Conservation (phyloP, 2,797 vertebrate genomes). For the Siniperca undulata region DNA sequence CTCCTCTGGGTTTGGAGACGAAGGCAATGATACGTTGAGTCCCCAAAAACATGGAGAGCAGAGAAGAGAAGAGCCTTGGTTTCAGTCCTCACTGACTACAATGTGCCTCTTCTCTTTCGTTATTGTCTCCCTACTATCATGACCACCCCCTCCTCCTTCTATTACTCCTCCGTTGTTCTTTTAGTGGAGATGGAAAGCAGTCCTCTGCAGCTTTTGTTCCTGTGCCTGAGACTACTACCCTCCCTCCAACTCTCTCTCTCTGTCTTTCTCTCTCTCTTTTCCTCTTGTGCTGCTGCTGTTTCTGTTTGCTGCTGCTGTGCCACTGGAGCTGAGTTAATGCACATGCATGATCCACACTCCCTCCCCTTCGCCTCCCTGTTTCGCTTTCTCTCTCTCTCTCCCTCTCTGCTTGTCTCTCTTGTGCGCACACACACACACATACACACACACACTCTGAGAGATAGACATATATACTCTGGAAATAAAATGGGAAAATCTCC, state of each 20-base stretch:
- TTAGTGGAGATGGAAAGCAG: conserved; percentile 82
- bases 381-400: conserved; percentile 69
- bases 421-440: conserved; percentile 34
- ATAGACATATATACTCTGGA: conserved; percentile 59
- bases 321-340: conserved; percentile 85
- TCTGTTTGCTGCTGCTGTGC: conserved; percentile 77
- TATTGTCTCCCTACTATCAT: conserved; percentile 79
- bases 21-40: conserved; percentile 77
- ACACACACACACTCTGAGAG: conserved; percentile 37
- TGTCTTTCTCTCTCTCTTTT: conserved; percentile 71
- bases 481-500: conserved; percentile 75
- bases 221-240: conserved; percentile 79
- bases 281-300: conserved; percentile 76
- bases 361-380: conserved; percentile 76
- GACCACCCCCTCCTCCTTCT: conserved; percentile 70
- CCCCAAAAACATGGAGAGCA: conserved; percentile 82
- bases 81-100: conserved; percentile 75
- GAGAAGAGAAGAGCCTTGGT: conserved; percentile 72
- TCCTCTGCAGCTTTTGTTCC: conserved; percentile 89
- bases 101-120: conserved; percentile 72
- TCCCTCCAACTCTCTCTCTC: conserved; percentile 82
- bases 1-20: conserved; percentile 80
- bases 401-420: conserved; percentile 55
- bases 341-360: conserved; percentile 85
- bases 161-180: conserved; percentile 80